These are phyloP conservation scores for Drosophila meridionalis DNA, from an alignment of 2,888 invertebrate genomes.

Conservation along the genomic window DNA sequence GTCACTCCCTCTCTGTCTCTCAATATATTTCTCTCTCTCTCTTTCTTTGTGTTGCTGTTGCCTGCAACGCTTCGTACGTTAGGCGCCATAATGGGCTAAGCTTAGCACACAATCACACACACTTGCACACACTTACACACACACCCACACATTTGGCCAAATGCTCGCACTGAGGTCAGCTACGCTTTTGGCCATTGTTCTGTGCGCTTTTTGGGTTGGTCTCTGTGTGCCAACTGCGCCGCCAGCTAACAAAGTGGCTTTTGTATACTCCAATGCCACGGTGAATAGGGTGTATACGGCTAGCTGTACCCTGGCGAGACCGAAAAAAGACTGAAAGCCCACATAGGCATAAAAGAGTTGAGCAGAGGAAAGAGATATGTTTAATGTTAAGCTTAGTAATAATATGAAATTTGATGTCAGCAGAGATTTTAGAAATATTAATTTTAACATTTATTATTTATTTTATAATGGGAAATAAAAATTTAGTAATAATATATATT, in stretches of 20 bases:
- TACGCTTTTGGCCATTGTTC: slow-evolving; percentile 60
- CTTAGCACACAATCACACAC: slow-evolving; percentile 61
- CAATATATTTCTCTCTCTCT: slow-evolving; percentile 10
- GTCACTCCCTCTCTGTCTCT: slow-evolving; percentile 4
- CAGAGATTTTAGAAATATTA: neutral
- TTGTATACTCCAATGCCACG: slow-evolving; percentile 8
- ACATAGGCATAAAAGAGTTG: neutral
- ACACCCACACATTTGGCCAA: slow-evolving; percentile 24
- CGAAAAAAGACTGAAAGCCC: neutral
- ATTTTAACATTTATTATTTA: no score
- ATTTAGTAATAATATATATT: no score
- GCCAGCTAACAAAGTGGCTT: slow-evolving; percentile 30
- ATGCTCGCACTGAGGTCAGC: slow-evolving; percentile 59
- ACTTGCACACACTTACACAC: slow-evolving; percentile 22
- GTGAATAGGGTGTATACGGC: slow-evolving; percentile 26
- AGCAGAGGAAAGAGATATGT: neutral
- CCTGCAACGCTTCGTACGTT: slow-evolving; percentile 58
- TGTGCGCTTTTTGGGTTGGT: slow-evolving; percentile 53
- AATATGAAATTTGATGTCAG: neutral
- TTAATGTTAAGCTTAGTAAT: neutral
- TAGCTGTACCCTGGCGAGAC: neutral
- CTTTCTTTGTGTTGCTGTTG: slow-evolving; percentile 29
- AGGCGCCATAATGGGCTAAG: slow-evolving; percentile 75
- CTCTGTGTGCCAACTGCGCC: slow-evolving; percentile 30
- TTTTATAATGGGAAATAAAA: no score